These are phyloP conservation scores for Chrysolina oricalcia DNA, from an alignment of 2,888 invertebrate species.

Conservation along the genomic window DNA sequence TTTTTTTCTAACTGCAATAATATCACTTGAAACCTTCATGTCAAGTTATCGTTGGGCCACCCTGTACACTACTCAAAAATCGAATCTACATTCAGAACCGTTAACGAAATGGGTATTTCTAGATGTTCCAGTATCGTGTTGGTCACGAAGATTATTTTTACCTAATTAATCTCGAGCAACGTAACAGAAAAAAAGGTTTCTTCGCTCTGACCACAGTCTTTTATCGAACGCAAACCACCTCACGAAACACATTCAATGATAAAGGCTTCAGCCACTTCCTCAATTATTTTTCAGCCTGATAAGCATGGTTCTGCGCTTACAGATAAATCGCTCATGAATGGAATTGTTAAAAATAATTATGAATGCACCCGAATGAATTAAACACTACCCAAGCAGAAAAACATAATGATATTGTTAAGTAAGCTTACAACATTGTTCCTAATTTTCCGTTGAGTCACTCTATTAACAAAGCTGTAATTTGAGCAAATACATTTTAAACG, in stretches of 20 bases:
- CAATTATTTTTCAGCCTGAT: slow-evolving; percentile 30
- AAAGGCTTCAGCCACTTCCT: slow-evolving; percentile 28
- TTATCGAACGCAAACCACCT: slow-evolving; percentile 2
- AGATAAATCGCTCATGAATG: slow-evolving; percentile 44
- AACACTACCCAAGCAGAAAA: slow-evolving; percentile 44
- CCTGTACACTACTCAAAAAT: too few species aligned
- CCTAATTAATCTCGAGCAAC: too few species aligned
- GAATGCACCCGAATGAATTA: slow-evolving; percentile 43
- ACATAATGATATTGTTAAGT: slow-evolving; percentile 44
- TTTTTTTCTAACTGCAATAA: too few species aligned
- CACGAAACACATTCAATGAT: slow-evolving; percentile 21
- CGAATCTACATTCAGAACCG: too few species aligned
- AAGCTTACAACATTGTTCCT: slow-evolving; percentile 40
- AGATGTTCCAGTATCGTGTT: too few species aligned
- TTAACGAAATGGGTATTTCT: too few species aligned
- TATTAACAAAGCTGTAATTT: slow-evolving; percentile 44
- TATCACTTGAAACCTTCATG: too few species aligned
- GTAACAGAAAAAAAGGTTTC: neutral
- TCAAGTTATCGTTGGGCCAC: too few species aligned
- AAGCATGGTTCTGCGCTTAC: slow-evolving; percentile 25
- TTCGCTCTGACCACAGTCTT: neutral
- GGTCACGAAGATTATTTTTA: too few species aligned
- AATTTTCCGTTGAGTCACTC: slow-evolving; percentile 48
- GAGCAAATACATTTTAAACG: slow-evolving; percentile 25
- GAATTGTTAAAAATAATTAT: slow-evolving; percentile 45